A percentile compares a stretch with the other conserved stretches of the same genome.
phyloP scores from a whole-genome alignment of 2,888 invertebrate genomes.

The Dugesia japonica region DNA sequence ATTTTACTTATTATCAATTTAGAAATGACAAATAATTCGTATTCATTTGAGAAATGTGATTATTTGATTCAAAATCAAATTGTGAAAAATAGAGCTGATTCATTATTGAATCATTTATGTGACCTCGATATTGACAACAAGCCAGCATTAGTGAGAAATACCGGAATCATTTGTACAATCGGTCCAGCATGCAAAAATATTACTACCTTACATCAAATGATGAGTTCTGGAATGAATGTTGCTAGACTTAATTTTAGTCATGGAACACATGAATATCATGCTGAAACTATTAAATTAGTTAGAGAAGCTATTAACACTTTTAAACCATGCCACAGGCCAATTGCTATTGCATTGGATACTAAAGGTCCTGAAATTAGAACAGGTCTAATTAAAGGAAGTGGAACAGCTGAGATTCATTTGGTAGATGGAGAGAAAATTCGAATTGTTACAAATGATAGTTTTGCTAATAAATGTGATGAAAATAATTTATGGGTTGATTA shows the following conservation, averaged over 20 bases:
- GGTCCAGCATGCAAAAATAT: constrained; percentile 49
- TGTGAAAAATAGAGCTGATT: not conserved
- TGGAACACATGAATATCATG: constrained; percentile 68
- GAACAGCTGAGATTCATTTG: constrained; percentile 72
- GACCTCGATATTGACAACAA: constrained; percentile 78
- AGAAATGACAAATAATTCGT: too few species aligned
- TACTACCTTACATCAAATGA: constrained; percentile 72
- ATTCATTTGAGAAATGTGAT: too few species aligned
- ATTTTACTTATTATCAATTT: too few species aligned
- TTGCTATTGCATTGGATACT: constrained; percentile 88
- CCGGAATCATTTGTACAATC: constrained; percentile 91
- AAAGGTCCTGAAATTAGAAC: constrained; percentile 96
- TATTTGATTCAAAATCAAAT: too few species aligned
- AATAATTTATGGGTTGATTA: constrained; percentile 72
- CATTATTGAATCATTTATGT: constrained; percentile 70
- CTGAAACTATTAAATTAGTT: constrained; percentile 71
- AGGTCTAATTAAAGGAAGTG: constrained; percentile 74
- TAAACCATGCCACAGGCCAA: constrained; percentile 52
- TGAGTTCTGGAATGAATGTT: constrained; percentile 86
- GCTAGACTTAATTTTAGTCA: constrained; percentile 87
- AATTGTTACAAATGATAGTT: constrained; percentile 64
- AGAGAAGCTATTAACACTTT: constrained; percentile 59
- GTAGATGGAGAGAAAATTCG: constrained; percentile 66
- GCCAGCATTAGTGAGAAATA: constrained; percentile 69
- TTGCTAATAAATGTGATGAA: constrained; percentile 62